A percentile compares a stretch with the other conserved stretches of the same genome.
Conservation (phyloP, 2,888 invertebrate genomes). For the Noctua fimbriata region DNA sequence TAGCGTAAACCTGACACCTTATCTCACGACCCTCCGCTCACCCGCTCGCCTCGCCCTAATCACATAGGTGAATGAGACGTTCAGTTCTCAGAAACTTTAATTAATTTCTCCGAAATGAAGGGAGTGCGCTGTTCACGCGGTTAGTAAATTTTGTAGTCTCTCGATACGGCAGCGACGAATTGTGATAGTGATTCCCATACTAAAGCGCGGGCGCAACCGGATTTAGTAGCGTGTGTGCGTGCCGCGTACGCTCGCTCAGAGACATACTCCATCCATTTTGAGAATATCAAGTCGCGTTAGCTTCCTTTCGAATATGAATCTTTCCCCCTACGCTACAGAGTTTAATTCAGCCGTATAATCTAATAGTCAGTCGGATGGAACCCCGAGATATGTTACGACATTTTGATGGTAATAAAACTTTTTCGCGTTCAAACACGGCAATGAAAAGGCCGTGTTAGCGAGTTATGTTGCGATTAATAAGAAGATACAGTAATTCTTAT, state of each 20-base stretch:
- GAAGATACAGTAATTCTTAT: constrained; percentile 65
- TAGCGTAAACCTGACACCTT: constrained; percentile 72
- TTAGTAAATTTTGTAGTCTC: constrained; percentile 80
- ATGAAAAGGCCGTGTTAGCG: constrained; percentile 71
- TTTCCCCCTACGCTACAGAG: constrained; percentile 67
- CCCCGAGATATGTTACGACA: constrained; percentile 67
- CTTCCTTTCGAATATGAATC: constrained; percentile 67
- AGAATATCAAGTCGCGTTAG: constrained; percentile 64
- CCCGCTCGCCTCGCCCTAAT: constrained; percentile 72
- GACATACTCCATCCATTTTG: constrained; percentile 70
- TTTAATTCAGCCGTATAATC: constrained; percentile 66
- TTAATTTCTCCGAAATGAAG: constrained; percentile 85
- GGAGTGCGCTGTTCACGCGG: constrained; percentile 75
- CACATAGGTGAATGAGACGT: constrained; percentile 82
- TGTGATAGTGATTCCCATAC: constrained; percentile 77
- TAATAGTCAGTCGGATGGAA: constrained; percentile 64
- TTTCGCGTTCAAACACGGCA: constrained; percentile 71
- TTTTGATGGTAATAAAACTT: constrained; percentile 73
- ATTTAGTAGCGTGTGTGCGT: constrained; percentile 74
- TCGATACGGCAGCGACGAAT: constrained; percentile 78
- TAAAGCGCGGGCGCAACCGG: constrained; percentile 77
- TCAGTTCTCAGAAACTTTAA: constrained; percentile 83
- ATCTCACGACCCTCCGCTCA: constrained; percentile 60
- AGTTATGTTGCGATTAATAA: constrained; percentile 70
- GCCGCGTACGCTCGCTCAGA: constrained; percentile 63